phyloP scores from a whole-genome alignment of 2,113 vertebrate species.

The Ochotona curzoniae region DNA sequence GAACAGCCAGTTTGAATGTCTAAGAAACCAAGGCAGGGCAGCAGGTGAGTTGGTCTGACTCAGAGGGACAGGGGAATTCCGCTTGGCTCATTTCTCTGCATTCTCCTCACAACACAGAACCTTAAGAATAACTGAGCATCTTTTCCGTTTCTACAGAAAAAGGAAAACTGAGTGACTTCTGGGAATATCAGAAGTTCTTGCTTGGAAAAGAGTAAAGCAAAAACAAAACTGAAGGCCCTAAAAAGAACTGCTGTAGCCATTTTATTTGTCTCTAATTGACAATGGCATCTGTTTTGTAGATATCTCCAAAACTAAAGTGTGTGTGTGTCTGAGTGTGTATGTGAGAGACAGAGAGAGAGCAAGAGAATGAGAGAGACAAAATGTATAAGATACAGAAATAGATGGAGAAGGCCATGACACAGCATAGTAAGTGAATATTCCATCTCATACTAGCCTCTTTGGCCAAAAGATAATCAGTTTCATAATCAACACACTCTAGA shows the following conservation, averaged over 20 bases:
- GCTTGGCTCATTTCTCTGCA: not conserved
- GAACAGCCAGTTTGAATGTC: not conserved
- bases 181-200: not conserved
- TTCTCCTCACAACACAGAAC: not conserved
- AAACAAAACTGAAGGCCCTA: slow-evolving; percentile 12
- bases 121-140: not conserved
- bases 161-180: not conserved
- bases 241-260: not conserved
- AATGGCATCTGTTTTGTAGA: not conserved
- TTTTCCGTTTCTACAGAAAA: not conserved
- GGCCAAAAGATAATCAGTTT: not conserved
- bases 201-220: not conserved
- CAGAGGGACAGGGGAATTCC: not conserved
- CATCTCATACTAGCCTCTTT: not conserved
- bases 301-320: not conserved
- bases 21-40: not conserved
- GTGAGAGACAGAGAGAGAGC: too few species aligned
- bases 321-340: not conserved
- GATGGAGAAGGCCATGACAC: not conserved
- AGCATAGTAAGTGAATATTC: not conserved
- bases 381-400: too few species aligned
- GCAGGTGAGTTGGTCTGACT: not conserved
- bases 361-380: too few species aligned
- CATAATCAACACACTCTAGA: not conserved
- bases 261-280: not conserved